phyloP scores from a whole-genome alignment of 2,797 vertebrate genomes.

The Mareca strepera region DNA sequence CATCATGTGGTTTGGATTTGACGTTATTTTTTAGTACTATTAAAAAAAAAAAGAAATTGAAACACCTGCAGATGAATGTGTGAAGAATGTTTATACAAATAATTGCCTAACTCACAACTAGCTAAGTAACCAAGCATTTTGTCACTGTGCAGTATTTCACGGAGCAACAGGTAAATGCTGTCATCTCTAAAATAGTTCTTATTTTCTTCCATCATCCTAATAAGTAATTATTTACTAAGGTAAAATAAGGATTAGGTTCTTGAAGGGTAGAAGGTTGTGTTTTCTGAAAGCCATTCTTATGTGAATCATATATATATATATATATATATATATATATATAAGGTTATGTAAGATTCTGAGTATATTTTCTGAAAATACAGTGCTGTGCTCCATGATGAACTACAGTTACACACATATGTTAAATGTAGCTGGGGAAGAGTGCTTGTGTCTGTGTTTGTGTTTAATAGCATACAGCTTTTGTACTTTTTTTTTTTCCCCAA shows the following conservation, averaged over 20 bases:
- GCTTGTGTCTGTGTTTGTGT: background rate
- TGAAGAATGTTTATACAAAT: constrained; percentile 27
- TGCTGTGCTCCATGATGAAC: constrained; percentile 33
- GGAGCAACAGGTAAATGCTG: constrained; percentile 73
- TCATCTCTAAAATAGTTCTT: constrained; percentile 24
- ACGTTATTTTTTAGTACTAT: constrained; percentile 16
- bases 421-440: background rate
- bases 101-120: background rate
- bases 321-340: background rate
- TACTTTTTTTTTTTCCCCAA: constrained; percentile 24
- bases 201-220: constrained; percentile 3
- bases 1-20: constrained; percentile 31
- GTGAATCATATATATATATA: background rate
- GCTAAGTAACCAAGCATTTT: constrained; percentile 5
- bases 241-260: constrained; percentile 56
- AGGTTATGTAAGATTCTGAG: constrained; percentile 38
- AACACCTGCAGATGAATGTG: constrained; percentile 21
- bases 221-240: constrained; percentile 30
- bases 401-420: constrained; percentile 21
- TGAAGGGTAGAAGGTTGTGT: background rate
- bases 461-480: background rate
- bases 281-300: constrained; percentile 51
- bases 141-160: constrained; percentile 30
- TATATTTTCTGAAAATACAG: constrained; percentile 54
- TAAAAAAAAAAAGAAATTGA: background rate